A percentile compares a stretch with the other conserved stretches of the same genome.
These are phyloP conservation scores for Drosophila oshimai DNA, from an alignment of 1,140 invertebrate species.

Conservation along the genomic window DNA sequence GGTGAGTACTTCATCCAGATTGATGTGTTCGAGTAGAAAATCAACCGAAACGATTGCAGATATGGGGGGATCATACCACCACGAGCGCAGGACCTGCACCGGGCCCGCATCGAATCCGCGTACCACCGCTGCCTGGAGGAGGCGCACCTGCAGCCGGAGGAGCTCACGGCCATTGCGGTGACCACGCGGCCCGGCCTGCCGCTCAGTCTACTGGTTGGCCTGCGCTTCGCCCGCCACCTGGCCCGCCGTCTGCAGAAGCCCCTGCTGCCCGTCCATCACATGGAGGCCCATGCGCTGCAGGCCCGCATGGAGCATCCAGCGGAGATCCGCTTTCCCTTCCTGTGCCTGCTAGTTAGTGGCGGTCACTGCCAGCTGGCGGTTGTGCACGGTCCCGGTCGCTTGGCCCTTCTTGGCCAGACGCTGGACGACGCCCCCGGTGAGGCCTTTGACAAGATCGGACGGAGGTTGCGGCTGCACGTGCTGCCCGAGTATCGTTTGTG, in stretches of 20 bases:
- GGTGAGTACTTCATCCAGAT: constrained; percentile 83
- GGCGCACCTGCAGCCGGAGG: constrained; percentile 87
- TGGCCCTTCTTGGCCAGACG: constrained; percentile 90
- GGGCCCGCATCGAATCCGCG: constrained; percentile 89
- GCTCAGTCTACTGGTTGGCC: constrained; percentile 91
- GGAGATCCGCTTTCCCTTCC: constrained; percentile 92
- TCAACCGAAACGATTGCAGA: constrained; percentile 82
- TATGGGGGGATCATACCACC: constrained; percentile 96
- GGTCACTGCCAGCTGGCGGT: constrained; percentile 94
- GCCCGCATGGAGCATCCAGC: constrained; percentile 86
- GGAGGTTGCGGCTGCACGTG: constrained; percentile 92
- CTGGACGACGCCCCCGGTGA: constrained; percentile 96
- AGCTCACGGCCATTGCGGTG: constrained; percentile 95
- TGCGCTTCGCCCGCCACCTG: constrained; percentile 92
- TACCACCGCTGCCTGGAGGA: constrained; percentile 88
- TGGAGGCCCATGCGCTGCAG: constrained; percentile 99
- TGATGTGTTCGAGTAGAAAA: background rate
- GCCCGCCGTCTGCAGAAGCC: constrained; percentile 89
- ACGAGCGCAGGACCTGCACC: constrained; percentile 92
- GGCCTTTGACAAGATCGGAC: constrained; percentile 94
- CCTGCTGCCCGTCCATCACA: constrained; percentile 98
- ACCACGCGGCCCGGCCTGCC: constrained; percentile 94
- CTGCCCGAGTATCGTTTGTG: constrained; percentile 88
- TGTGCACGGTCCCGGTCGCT: constrained; percentile 89
- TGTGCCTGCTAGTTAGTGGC: constrained; percentile 94